Conservation (phyloP, 2,113 vertebrate species). For the Xenopus borealis region DNA sequence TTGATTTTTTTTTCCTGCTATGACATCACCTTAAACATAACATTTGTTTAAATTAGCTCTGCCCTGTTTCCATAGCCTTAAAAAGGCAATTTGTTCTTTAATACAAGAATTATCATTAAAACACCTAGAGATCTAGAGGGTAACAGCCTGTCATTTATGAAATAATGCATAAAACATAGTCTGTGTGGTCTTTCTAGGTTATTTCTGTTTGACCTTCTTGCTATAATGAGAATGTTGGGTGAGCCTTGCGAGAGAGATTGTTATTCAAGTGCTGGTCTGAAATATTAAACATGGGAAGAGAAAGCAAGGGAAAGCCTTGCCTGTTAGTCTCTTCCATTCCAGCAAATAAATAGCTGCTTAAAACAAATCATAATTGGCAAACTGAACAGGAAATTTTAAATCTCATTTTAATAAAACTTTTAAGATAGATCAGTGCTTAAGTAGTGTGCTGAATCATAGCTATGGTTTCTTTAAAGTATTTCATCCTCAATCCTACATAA, state of each 20-base stretch:
- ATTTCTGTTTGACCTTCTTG: conserved; percentile 37
- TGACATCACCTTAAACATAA: too few species aligned
- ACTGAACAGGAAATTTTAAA: too few species aligned
- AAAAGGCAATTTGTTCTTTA: conserved; percentile 33
- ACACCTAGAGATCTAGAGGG: conserved; percentile 18
- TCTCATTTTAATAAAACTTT: too few species aligned
- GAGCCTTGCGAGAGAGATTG: conserved; percentile 25
- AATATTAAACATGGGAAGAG: conserved; percentile 29
- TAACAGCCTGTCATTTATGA: conserved; percentile 19
- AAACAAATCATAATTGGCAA: too few species aligned
- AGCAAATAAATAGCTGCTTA: too few species aligned
- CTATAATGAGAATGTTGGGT: conserved; percentile 35
- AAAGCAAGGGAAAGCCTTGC: background rate
- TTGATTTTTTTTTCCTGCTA: too few species aligned
- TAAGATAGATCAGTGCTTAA: too few species aligned
- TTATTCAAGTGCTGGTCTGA: conserved; percentile 33
- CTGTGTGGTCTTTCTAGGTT: conserved; percentile 32
- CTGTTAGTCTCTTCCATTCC: background rate
- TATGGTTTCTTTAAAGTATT: too few species aligned
- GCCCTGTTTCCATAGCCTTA: conserved; percentile 35
- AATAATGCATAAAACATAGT: conserved; percentile 41
- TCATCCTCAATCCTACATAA: too few species aligned
- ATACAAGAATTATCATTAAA: conserved; percentile 27
- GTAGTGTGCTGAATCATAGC: too few species aligned
- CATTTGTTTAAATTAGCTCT: background rate